phyloP scores from a whole-genome alignment of 2,888 invertebrate species.

The Pseudoips prasinana region DNA sequence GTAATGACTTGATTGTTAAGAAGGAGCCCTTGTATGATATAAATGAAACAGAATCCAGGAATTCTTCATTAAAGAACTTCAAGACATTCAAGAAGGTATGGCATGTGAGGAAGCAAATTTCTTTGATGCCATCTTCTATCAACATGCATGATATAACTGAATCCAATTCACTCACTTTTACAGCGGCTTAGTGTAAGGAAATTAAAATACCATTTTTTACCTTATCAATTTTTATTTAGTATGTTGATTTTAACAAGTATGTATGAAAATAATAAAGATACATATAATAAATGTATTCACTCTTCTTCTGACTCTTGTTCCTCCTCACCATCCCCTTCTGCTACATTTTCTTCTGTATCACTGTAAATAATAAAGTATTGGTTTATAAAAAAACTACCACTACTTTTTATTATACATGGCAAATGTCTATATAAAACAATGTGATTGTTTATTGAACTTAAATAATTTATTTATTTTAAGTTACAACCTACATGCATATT shows the following conservation, averaged over 20 bases:
- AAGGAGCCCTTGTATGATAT: conserved; percentile 45
- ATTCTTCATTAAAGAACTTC: conserved; percentile 53
- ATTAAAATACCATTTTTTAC: conserved; percentile 1
- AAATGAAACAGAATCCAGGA: conserved; percentile 31
- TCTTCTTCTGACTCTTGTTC: conserved; percentile 19
- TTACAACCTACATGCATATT: no score
- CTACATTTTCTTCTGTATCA: conserved; percentile 11
- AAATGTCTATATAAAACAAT: no score
- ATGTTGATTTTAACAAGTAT: conserved; percentile 24
- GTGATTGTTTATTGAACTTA: no score
- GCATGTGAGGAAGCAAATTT: conserved; percentile 68
- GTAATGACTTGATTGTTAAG: conserved; percentile 61
- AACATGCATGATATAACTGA: not conserved
- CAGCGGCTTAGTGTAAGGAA: conserved; percentile 15
- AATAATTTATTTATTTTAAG: no score
- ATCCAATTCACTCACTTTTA: conserved; percentile 3
- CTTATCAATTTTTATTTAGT: conserved; percentile 18
- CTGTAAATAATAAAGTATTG: conserved; percentile 29
- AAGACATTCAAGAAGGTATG: conserved; percentile 75
- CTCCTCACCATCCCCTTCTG: conserved; percentile 9
- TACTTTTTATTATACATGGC: no score
- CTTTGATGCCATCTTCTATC: no score
- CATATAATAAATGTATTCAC: conserved; percentile 20
- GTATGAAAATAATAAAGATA: conserved; percentile 22
- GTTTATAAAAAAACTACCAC: no score